Percentiles rank a stretch among this genome's conserved stretches.
These are phyloP conservation scores for Taenioides sp. DNA, from an alignment of 2,797 vertebrate species.

Conservation along the genomic window DNA sequence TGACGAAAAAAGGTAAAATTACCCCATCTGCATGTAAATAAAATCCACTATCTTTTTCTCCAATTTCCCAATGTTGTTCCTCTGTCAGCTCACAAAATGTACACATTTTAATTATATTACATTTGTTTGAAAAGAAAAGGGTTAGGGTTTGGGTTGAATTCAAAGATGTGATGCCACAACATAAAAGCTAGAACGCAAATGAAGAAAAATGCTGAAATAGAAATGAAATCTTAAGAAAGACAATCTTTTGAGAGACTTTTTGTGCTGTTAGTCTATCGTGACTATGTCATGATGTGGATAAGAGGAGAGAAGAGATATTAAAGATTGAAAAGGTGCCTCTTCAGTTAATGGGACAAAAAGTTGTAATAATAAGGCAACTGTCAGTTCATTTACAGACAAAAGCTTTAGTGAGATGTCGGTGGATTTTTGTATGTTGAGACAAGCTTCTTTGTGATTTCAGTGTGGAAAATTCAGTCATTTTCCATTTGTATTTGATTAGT, in stretches of 20 bases:
- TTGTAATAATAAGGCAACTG: conserved; percentile 72
- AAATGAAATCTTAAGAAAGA: conserved; percentile 70
- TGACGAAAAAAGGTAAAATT: conserved; percentile 66
- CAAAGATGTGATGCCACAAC: conserved; percentile 58
- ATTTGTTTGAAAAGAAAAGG: conserved; percentile 67
- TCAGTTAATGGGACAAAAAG: conserved; percentile 56
- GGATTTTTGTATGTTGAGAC: conserved; percentile 44
- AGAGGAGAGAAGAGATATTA: conserved; percentile 23
- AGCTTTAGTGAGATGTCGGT: conserved; percentile 41
- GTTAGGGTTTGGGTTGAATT: conserved; percentile 30
- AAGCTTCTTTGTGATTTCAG: conserved; percentile 48
- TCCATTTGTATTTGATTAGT: conserved; percentile 45
- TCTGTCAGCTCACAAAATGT: conserved; percentile 66
- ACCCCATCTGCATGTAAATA: conserved; percentile 49
- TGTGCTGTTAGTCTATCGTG: conserved; percentile 43
- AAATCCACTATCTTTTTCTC: conserved; percentile 41
- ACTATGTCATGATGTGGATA: conserved; percentile 1
- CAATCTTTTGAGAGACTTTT: conserved; percentile 63
- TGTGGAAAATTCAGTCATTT: conserved; percentile 62
- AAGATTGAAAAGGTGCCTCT: conserved; percentile 36
- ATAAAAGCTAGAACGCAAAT: conserved; percentile 64
- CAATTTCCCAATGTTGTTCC: conserved; percentile 49
- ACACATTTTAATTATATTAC: conserved; percentile 78
- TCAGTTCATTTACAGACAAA: conserved; percentile 69
- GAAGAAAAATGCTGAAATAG: conserved; percentile 59